Evolutionary conservation across 2,888 invertebrate species (phyloP), one percentile per base, ranked within the genome.

Genomic region (Hyles lineata): DNA sequence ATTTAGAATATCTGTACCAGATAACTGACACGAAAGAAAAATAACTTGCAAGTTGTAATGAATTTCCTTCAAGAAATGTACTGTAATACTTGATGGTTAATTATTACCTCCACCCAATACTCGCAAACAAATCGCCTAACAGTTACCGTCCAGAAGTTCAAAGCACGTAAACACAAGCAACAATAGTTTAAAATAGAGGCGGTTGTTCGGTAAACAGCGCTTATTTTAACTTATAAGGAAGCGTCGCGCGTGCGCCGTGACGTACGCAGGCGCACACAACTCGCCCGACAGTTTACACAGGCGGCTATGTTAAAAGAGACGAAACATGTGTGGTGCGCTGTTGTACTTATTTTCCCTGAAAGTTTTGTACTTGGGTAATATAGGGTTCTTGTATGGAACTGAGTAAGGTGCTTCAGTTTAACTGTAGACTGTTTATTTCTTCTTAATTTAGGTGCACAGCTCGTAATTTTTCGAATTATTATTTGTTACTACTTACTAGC

Each of bases 201-300:
- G 58, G 63, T 21, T 55, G 58, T 29, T 15, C 55, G 19, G 52
- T 72, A 58, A 67, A 67, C 32, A 63, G 19, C 11, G 58, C 55
- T 72, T 67, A 72, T 67, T 72, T 72, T 67, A 72, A 63, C 72
- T 72, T 72, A 58, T 72, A 72, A 72, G 72, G 72, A 72, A 72
- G 72, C 55, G 63, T 29, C 32, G 55, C 52, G 61, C 25, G 23
- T 50, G 50, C 52, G 43, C 25, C 50, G 29, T 61, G 62, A 62
- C n/a, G 62, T 62, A 62, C 62, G n/a, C 62, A 8, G n/a, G n/a
- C 6, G n/a, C n/a, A 62, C 62, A 62, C 29, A 62, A n/a, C 62
- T 35, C 35, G 32, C 35, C 62, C 29, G 35, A 32, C 32, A 62
- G 62, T 62, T 32, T 62, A 62, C 62, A 35, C 62, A 62, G 35